Evolutionary conservation across 2,797 vertebrate genomes (phyloP), one percentile per base, ranked within the genome.

Genomic region (Malurus leucopterus): DNA sequence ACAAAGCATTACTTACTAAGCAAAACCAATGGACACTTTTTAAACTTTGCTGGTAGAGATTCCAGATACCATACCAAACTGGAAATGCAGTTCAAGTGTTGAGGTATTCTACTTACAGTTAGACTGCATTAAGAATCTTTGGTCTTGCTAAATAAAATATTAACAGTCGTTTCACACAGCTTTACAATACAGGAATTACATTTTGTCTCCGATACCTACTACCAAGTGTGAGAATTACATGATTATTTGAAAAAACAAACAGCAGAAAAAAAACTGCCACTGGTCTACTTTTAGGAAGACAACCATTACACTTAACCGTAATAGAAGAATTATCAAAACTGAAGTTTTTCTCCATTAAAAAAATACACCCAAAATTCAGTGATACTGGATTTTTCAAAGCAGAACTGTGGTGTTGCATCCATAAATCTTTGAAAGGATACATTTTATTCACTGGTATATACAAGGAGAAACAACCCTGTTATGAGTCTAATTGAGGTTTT

Each of bases 401-500:
- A 71, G 50, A 83, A 67, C 12, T 63, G 16, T 2, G 18, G 9
- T 59, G 8, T 54, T 70, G 17, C 6, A 19, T 67, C 36, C 54
- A 7, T 46, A 50, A 62, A 46, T 41, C 20, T 57, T 53, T 64
- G 24, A 49, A 77, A 55, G 22, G 6, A n/a, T 86, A 6, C 10
- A 2, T 82, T 64, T 65, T 57, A 23, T 47, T 62, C 40, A 58
- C 24, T 50, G 65, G 12, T 15, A 32, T 40, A 13, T n/a, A 7
- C 6, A 5, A 71, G 61, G 46, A 44, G 40, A 51, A 84, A n/a
- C 8, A 78, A 34, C 7, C 14, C 15, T 73, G 2, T 38, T 88
- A 54, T 36, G 11, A 2, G 4, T 76, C 34, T 41, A 13, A 8
- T 13, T 11, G 6, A 1, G 0, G 1, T 29, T 24, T 59, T 43